A percentile compares a stretch with the other conserved stretches of the same genome.
Conservation (phyloP, 1,140 invertebrate species). For the Drosophila equinoxialis region DNA sequence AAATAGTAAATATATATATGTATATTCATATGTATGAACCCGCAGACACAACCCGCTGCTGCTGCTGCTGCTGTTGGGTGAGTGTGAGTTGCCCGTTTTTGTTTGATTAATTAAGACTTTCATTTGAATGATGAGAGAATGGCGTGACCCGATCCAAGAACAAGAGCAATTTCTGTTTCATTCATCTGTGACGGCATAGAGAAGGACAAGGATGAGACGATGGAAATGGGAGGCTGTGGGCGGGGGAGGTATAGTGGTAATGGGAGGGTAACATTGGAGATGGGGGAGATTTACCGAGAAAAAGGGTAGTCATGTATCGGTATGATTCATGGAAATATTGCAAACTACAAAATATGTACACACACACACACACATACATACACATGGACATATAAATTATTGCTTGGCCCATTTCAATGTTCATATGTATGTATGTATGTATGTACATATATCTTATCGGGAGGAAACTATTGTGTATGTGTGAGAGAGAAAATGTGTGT, state of each 20-base stretch:
- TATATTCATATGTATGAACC: slow-evolving; percentile 24
- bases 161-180: slow-evolving; percentile 8
- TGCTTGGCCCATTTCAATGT: not conserved
- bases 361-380: not conserved
- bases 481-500: not conserved
- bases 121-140: slow-evolving; percentile 39
- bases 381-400: not conserved
- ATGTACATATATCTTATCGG: not conserved
- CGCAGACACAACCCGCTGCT: slow-evolving; percentile 47
- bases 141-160: slow-evolving; percentile 31
- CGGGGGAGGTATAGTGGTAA: not conserved
- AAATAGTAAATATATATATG: slow-evolving; percentile 4
- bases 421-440: not conserved
- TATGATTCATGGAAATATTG: not conserved
- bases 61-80: not conserved
- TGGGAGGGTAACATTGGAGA: not conserved
- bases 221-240: no score
- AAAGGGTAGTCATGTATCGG: slow-evolving; percentile 14
- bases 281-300: slow-evolving; percentile 1
- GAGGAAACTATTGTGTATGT: not conserved
- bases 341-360: slow-evolving; percentile 1
- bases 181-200: slow-evolving; percentile 20
- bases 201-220: not conserved
- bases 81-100: not conserved
- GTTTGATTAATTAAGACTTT: slow-evolving; percentile 64